Conservation (phyloP, 2,797 vertebrate genomes). For the Agapornis canus region DNA sequence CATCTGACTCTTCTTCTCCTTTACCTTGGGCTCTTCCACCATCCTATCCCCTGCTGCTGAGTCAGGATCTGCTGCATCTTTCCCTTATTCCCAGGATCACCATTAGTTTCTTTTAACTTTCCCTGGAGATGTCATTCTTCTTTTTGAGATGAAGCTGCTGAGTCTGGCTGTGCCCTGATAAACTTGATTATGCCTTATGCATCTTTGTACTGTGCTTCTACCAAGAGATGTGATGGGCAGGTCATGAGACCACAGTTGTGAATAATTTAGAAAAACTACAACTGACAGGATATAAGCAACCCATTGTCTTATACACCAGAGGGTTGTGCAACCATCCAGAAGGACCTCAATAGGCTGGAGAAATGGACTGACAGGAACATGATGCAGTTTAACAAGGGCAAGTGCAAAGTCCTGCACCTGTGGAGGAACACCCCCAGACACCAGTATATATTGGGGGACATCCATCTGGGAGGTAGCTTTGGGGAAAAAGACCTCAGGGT, state of each 20-base stretch:
- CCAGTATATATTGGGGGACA: fast-evolving
- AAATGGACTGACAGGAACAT: not conserved
- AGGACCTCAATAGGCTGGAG: not conserved
- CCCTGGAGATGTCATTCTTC: not conserved
- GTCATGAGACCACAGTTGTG: not conserved
- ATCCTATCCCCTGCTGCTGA: not conserved
- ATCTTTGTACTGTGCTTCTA: not conserved
- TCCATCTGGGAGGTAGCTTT: not conserved
- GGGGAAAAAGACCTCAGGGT: not conserved
- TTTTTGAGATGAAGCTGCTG: not conserved
- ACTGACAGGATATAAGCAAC: not conserved
- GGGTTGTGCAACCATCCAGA: not conserved
- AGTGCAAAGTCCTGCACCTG: not conserved
- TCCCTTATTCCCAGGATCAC: not conserved
- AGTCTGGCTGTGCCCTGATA: not conserved
- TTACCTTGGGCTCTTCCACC: not conserved
- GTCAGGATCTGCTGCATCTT: not conserved
- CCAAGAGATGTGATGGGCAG: not conserved
- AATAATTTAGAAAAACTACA: not conserved
- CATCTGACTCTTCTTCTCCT: not conserved
- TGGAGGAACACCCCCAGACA: fast-evolving
- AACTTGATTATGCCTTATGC: not conserved
- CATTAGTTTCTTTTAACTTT: not conserved
- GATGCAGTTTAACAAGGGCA: not conserved
- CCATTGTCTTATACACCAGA: not conserved